These are phyloP conservation scores for Galeopterus variegatus DNA, from an alignment of 2,113 vertebrate species.

Conservation along the genomic window DNA sequence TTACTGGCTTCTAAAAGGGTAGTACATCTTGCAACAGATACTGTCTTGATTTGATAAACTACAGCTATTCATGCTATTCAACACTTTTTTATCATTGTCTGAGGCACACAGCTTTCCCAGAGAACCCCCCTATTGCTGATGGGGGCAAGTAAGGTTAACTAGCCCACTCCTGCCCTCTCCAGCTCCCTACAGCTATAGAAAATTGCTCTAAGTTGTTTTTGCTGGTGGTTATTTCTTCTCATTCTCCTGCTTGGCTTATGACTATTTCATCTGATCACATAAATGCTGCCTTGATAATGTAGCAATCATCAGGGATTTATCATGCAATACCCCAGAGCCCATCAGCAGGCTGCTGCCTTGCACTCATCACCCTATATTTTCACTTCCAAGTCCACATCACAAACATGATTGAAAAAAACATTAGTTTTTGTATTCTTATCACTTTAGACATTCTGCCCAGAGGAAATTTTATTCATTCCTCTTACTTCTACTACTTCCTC, in stretches of 20 bases:
- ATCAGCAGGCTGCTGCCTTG: neutral
- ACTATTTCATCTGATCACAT: slow-evolving; percentile 1
- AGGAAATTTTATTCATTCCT: neutral
- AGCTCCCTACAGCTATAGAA: neutral
- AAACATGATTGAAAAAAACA: neutral
- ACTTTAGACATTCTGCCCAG: neutral
- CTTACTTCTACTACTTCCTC: neutral
- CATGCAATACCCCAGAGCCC: neutral
- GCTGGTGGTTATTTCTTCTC: slow-evolving; percentile 8
- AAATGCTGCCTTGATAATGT: neutral
- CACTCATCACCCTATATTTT: neutral
- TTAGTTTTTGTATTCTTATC: neutral
- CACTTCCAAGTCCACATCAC: slow-evolving; percentile 14
- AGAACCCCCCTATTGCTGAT: neutral
- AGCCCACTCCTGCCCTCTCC: neutral
- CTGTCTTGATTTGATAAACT: neutral
- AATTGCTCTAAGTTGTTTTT: neutral
- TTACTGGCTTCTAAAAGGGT: neutral
- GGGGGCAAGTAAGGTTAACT: neutral
- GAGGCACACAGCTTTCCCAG: neutral
- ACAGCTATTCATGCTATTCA: neutral
- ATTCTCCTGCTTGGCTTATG: neutral
- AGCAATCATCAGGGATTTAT: neutral
- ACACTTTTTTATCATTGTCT: neutral
- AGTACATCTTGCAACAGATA: neutral